Base-by-base conservation (phyloP, 92 coral and sea anemone species). In the Zoanthus solanderi region DNA sequence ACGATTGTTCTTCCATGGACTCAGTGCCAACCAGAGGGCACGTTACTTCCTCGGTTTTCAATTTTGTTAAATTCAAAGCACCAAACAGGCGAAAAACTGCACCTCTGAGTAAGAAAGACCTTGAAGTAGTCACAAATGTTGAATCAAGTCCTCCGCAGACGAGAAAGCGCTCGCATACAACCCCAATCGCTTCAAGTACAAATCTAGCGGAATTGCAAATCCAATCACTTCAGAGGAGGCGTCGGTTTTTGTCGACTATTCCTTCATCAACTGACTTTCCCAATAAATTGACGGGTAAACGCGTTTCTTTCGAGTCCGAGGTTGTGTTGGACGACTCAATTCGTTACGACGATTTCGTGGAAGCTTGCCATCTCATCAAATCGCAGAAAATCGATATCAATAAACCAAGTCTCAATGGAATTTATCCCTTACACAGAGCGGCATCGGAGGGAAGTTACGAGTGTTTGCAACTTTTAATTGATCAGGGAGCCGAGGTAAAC, bases 361-460 rank as follows among this genome's bases (percentile, higher is more conserved):
- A 93, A 57, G 91, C 96, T 0, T 95, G 98, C 56, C 94, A 95
- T 30, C 84, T 95, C 79, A 95, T 95, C 78, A 95, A 92, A 71
- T 92, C 97, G 3, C 87, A 90, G 71, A 91, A 87, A 71, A 92
- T 94, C 6, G 95, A 95, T 87, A 87, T 95, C 10, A 92, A 97
- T 73, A 90, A 92, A n/a, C 91, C 87, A 10, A 95, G 92, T 6
- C 93, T 93, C 18, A 94, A 92, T 14, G 98, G 98, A 0, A 83
- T 95, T 8, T 93, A 95, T 32, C 96, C 96, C 7, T 83, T 97
- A 7, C 99, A 97, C 79, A 90, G 97, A 37, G 98, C 99, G 17
- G 95, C 97, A 1, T 91, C 92, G 28, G 98, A 93, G 68, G 99
- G 99, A 2, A 97, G 96, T 46, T 90, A 92, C 63, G 97, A 90